Evolutionary conservation across 2,888 invertebrate species (phyloP).

Genomic region (Clitarchus hookeri): DNA sequence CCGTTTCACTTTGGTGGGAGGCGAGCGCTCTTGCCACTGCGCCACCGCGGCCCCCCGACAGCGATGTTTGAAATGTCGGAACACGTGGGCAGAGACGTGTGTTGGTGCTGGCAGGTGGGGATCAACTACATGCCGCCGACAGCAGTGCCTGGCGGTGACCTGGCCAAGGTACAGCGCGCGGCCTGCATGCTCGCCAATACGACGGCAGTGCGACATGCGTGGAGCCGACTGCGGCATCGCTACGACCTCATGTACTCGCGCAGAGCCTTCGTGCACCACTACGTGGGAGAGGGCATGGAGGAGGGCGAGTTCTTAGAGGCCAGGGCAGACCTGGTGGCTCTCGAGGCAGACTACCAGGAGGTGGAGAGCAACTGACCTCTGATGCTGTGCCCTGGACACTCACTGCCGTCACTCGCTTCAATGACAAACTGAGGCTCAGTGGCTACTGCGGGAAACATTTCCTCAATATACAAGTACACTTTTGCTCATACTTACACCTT

Average conservation of each 20-base stretch:
- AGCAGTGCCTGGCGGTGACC: constrained; percentile 55
- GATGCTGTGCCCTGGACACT: too few species aligned
- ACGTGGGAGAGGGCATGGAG: constrained; percentile 56
- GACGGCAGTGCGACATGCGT: constrained; percentile 63
- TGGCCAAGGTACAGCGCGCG: constrained; percentile 59
- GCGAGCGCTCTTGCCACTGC: too few species aligned
- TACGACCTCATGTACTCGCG: constrained; percentile 64
- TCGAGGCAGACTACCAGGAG: constrained; percentile 70
- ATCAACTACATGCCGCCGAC: constrained; percentile 57
- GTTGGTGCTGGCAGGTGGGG: constrained; percentile 43
- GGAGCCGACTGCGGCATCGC: constrained; percentile 62
- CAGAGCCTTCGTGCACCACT: constrained; percentile 63
- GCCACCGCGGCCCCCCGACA: too few species aligned
- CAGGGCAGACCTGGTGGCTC: constrained; percentile 63
- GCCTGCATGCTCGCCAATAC: constrained; percentile 63
- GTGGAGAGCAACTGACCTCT: constrained; percentile 56
- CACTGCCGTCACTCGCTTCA: too few species aligned
- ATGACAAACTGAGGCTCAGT: too few species aligned
- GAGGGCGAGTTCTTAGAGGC: constrained; percentile 68
- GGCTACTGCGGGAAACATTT: too few species aligned
- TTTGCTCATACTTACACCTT: too few species aligned
- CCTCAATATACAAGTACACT: too few species aligned
- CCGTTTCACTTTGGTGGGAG: too few species aligned
- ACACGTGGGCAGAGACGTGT: not conserved
- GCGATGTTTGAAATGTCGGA: too few species aligned